These are phyloP conservation scores for Gymnoscelis rufifasciata DNA, from an alignment of 2,888 invertebrate genomes.

Conservation along the genomic window DNA sequence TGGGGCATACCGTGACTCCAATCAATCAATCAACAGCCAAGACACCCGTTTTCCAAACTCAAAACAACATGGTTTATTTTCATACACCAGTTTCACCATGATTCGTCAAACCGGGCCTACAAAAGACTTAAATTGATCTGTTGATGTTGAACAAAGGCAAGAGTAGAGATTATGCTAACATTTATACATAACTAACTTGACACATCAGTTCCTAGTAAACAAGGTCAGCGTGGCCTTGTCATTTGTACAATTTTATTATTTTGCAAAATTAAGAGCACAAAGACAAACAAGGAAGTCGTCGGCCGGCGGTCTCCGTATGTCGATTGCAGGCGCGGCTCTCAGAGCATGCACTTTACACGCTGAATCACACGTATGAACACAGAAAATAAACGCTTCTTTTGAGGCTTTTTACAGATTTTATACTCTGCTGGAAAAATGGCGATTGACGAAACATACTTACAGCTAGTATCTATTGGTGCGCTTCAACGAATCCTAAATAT, in stretches of 20 bases:
- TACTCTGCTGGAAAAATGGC: too few species aligned
- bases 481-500: too few species aligned
- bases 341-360: constrained; percentile 13
- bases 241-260: constrained; percentile 57
- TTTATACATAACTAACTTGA: constrained; percentile 36
- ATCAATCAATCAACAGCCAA: neutral
- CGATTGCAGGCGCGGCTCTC: constrained; percentile 38
- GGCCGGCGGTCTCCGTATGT: constrained; percentile 41
- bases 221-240: constrained; percentile 67
- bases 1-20: neutral
- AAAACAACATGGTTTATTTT: neutral
- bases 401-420: too few species aligned
- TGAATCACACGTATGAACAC: constrained; percentile 9
- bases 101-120: neutral
- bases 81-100: neutral
- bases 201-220: constrained; percentile 66
- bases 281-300: constrained; percentile 69
- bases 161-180: constrained; percentile 2
- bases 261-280: constrained; percentile 63
- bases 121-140: constrained; percentile 1
- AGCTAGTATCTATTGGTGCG: too few species aligned
- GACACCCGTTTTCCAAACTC: too few species aligned
- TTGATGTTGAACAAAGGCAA: neutral
- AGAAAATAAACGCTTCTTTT: too few species aligned
- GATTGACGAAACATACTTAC: too few species aligned